Evolutionary conservation across 2,888 invertebrate species (phyloP).

Genomic region (Drosophila setosimentum): DNA sequence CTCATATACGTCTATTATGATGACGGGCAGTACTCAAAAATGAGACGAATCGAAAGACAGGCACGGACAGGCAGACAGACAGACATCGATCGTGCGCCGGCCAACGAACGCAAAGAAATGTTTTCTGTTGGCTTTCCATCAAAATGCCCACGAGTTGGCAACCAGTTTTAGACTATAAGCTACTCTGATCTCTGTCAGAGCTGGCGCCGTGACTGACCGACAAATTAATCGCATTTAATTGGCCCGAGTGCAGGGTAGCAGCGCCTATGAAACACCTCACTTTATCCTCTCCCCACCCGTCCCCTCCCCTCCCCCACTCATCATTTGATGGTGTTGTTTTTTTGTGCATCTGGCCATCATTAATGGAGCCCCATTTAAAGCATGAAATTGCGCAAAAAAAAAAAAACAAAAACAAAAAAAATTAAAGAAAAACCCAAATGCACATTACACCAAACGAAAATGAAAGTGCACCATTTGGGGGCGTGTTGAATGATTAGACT

Average conservation of each 20-base stretch:
- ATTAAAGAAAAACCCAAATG: constrained; percentile 9
- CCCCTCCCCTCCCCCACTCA: neutral
- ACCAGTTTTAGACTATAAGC: constrained; percentile 62
- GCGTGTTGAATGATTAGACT: constrained; percentile 3
- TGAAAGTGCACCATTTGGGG: constrained; percentile 58
- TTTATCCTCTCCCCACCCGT: too few relatives aligned
- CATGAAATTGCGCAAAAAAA: constrained; percentile 58
- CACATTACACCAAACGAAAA: constrained; percentile 55
- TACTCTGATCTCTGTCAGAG: constrained; percentile 6
- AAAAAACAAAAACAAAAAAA: constrained; percentile 1
- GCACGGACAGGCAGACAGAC: neutral
- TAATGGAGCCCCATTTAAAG: constrained; percentile 27
- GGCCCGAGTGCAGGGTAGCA: constrained; percentile 42
- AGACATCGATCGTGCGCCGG: constrained; percentile 49
- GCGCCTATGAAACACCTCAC: constrained; percentile 37
- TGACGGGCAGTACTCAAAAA: constrained; percentile 72
- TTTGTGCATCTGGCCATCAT: constrained; percentile 26
- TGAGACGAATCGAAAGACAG: constrained; percentile 27
- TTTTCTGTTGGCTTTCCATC: constrained; percentile 49
- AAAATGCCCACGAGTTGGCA: constrained; percentile 40
- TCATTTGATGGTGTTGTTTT: neutral
- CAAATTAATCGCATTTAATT: constrained; percentile 79
- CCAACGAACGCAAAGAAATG: constrained; percentile 78
- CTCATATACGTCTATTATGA: constrained; percentile 57
- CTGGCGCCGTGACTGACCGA: constrained; percentile 60